Conservation (phyloP, 2,113 vertebrate species). For the Recurvirostra avosetta region DNA sequence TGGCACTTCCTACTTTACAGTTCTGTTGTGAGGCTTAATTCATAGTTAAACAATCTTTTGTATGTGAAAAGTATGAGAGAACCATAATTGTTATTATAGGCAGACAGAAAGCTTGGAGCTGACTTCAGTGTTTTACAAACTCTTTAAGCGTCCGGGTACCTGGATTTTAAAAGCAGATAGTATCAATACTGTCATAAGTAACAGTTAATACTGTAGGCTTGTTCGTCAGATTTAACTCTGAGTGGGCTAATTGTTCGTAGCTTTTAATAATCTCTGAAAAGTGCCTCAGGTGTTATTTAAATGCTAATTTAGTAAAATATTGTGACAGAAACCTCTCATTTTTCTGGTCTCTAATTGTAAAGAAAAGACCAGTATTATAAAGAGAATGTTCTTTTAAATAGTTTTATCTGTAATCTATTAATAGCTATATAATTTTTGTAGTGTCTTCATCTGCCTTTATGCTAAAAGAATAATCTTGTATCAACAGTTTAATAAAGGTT, state of each 20-base stretch:
- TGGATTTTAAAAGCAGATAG: not conserved
- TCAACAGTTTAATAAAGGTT: conserved; percentile 30
- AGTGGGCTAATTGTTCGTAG: not conserved
- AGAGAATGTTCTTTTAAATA: not conserved
- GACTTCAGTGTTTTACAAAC: not conserved
- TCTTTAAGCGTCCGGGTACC: not conserved
- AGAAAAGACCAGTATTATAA: not conserved
- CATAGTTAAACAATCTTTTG: not conserved
- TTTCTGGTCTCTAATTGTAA: conserved; percentile 6
- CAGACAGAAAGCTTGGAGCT: not conserved
- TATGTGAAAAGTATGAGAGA: not conserved
- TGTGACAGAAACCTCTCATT: not conserved
- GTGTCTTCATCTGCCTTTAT: not conserved
- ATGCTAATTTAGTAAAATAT: not conserved
- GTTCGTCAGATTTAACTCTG: not conserved
- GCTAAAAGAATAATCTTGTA: not conserved
- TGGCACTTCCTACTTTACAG: not conserved
- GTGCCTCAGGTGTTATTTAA: conserved; percentile 20
- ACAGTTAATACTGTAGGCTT: not conserved
- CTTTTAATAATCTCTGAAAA: conserved; percentile 9
- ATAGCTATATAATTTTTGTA: not conserved
- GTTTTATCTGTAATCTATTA: not conserved
- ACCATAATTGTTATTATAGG: not conserved
- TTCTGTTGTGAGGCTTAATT: not conserved
- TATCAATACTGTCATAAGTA: not conserved